A percentile compares a stretch with the other conserved stretches of the same genome.
phyloP scores from a whole-genome alignment of 2,888 invertebrate genomes.

The Lasioglossum leucozonium region DNA sequence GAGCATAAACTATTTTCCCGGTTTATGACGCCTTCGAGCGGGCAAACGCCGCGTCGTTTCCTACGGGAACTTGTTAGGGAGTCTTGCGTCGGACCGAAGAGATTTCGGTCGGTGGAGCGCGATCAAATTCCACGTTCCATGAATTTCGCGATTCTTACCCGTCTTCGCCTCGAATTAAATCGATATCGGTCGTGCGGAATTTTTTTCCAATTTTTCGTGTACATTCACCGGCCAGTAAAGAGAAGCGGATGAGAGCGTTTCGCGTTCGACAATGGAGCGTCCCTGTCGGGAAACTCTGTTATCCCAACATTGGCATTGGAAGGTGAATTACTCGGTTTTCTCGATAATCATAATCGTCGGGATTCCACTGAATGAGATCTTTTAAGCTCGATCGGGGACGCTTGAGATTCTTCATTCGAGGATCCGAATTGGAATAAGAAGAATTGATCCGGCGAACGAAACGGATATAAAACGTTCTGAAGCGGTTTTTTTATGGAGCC shows the following conservation, averaged over 20 bases:
- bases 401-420: slow-evolving; percentile 22
- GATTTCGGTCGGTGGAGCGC: slow-evolving; percentile 63
- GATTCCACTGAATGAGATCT: slow-evolving; percentile 12
- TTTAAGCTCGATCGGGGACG: slow-evolving; percentile 2
- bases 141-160: too few species aligned
- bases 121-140: slow-evolving; percentile 70
- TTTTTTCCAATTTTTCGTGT: too few species aligned
- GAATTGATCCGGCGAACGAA: slow-evolving; percentile 41
- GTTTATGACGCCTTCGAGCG: slow-evolving; percentile 71
- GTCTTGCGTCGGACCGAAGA: slow-evolving; percentile 64
- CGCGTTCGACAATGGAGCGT: neutral
- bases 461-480: slow-evolving; percentile 34
- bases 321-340: neutral
- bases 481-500: slow-evolving; percentile 1
- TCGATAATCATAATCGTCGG: slow-evolving; percentile 30
- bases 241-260: neutral
- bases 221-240: too few species aligned
- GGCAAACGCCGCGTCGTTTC: slow-evolving; percentile 62
- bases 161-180: too few species aligned
- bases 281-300: neutral
- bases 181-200: neutral
- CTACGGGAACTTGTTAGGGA: slow-evolving; percentile 67
- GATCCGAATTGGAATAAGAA: slow-evolving; percentile 6
- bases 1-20: slow-evolving; percentile 51
- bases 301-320: neutral